These are phyloP conservation scores for Pachycephala philippinensis DNA, from an alignment of 2,113 vertebrate species.

Conservation along the genomic window DNA sequence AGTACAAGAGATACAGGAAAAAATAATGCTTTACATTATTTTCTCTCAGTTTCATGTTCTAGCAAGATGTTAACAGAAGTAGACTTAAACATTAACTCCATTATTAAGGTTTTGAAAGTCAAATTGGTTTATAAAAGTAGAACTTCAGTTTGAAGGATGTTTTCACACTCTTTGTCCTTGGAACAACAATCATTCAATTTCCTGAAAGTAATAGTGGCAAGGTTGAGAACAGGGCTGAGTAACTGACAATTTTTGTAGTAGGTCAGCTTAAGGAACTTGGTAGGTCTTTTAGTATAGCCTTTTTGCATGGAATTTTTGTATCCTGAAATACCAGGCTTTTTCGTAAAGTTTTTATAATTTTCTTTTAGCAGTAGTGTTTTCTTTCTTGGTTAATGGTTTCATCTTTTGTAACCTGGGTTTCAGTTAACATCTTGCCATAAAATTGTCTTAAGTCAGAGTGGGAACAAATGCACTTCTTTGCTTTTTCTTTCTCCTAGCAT, in stretches of 20 bases:
- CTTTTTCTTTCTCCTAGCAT: neutral
- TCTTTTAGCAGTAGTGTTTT: neutral
- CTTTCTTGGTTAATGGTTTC: neutral
- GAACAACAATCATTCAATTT: neutral
- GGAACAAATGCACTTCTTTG: neutral
- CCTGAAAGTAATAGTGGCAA: neutral
- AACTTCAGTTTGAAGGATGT: neutral
- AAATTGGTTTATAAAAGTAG: neutral
- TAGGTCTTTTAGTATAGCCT: neutral
- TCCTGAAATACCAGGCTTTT: neutral
- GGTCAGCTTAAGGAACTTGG: neutral
- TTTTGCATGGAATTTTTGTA: neutral
- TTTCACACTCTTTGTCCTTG: neutral
- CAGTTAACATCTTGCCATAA: neutral
- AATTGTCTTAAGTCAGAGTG: neutral
- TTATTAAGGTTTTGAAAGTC: neutral
- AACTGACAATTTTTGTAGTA: neutral
- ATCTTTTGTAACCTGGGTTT: neutral
- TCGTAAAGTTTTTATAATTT: neutral
- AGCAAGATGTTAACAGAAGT: neutral
- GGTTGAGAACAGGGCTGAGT: neutral
- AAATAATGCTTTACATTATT: neutral
- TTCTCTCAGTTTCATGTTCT: neutral
- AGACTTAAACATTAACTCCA: neutral
- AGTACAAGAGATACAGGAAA: neutral